Base-by-base conservation (phyloP, 2,113 vertebrate genomes). In the Nothobranchius furzeri region DNA sequence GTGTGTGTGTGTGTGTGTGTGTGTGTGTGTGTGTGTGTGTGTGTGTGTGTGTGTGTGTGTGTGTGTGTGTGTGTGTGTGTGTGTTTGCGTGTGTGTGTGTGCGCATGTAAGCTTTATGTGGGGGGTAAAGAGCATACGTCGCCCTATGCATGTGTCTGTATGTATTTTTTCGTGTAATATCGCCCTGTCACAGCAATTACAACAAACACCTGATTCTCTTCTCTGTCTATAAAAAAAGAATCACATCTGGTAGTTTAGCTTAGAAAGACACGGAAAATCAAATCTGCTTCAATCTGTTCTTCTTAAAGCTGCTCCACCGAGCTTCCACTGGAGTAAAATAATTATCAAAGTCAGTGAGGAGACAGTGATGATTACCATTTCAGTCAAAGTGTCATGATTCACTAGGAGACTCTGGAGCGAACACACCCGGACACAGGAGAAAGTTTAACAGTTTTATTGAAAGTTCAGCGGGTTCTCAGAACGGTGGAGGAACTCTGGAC, bases 121-220 rank as follows among this genome's bases (percentile, higher is more conserved):
- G 24, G 20, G 24, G 24, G 35, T n/a, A 50, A 0, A 53, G 45
- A 0, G 45, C 2, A 14, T 57, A 37, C 50, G 15, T 68, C 46
- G 63, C 52, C 76, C 17, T 54, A 35, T 70, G 60, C 43, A 30
- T 54, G 36, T 42, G 56, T 72, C 35, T 50, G 46, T 49, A 46
- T 46, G 48, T 63, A 47, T 72, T 60, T 78, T 73, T 55, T 42
- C 4, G 8, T 40, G 49, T 55, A 56, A 68, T 64, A 72, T 70
- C 53, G 7, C 76, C 52, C 57, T 45, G 49, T 77, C 72, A 79
- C 57, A 56, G 46, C 73, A 78, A 83, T 84, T 81, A 85, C 68
- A 74, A 84, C 72, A 84, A 55, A 52, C 86, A 81, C 75, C 81
- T 87, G 84, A 85, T 81, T 74, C 82, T 74, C 55, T 68, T 68